These are phyloP conservation scores for Trissoscelio sp. DNA, from an alignment of 2,888 invertebrate genomes.

Conservation along the genomic window DNA sequence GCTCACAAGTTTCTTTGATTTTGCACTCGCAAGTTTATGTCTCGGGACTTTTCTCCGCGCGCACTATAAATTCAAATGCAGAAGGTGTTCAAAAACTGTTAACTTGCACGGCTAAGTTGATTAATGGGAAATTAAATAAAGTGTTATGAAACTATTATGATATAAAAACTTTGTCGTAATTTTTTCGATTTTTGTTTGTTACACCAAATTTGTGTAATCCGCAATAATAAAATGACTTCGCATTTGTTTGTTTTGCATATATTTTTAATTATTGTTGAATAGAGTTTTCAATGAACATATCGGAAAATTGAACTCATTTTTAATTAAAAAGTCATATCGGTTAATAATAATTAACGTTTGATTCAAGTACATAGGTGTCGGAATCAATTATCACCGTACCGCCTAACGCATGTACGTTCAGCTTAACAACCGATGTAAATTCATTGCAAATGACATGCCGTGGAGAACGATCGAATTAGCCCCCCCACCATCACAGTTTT, in stretches of 20 bases:
- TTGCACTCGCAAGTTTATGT: not conserved
- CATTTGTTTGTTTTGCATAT: too few relatives aligned
- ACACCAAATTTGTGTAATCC: too few relatives aligned
- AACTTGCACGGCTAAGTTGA: not conserved
- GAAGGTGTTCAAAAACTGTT: not conserved
- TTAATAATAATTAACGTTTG: conserved; percentile 9
- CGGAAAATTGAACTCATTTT: too few relatives aligned
- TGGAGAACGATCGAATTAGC: conserved; percentile 55
- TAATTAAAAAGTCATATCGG: not conserved
- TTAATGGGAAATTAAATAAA: conserved; percentile 1
- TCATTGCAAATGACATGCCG: conserved; percentile 62
- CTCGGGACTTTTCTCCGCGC: not conserved
- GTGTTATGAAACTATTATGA: too few relatives aligned
- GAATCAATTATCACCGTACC: conserved; percentile 61
- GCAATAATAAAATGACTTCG: too few relatives aligned
- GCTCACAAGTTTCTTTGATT: conserved; percentile 10
- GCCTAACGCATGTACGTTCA: conserved; percentile 61
- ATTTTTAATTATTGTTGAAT: too few relatives aligned
- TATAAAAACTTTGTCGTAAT: not conserved
- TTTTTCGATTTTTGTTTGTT: not conserved
- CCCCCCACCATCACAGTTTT: conserved; percentile 18
- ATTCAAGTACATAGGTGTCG: conserved; percentile 42
- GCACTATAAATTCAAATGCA: conserved; percentile 7
- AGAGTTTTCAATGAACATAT: too few relatives aligned
- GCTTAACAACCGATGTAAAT: conserved; percentile 65